Percentiles rank a stretch among this genome's conserved stretches.
Conservation (phyloP, 1,140 invertebrate genomes). For the Calephelis nemesis region DNA sequence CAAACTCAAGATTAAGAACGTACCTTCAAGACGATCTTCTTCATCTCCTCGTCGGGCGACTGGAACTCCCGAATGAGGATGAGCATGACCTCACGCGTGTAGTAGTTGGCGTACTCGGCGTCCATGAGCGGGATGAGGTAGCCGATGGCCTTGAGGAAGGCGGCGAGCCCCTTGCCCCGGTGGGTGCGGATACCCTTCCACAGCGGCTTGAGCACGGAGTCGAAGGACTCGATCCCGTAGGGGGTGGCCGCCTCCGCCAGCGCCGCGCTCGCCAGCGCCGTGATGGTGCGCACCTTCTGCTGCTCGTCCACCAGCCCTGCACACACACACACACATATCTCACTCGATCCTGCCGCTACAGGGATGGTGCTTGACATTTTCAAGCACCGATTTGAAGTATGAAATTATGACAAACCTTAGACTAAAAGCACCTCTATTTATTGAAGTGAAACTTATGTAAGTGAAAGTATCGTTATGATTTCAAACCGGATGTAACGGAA, state of each 20-base stretch:
- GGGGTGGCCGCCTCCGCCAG: conserved; percentile 98
- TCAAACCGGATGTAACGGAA: too few species aligned
- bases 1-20: not conserved
- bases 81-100: conserved; percentile 99
- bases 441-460: too few species aligned
- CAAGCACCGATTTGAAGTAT: too few species aligned
- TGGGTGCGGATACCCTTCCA: conserved; percentile 99
- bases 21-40: conserved; percentile 99
- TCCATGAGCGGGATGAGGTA: conserved; percentile 99
- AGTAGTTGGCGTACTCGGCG: conserved; percentile 99
- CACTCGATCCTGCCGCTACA: not conserved
- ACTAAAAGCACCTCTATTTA: too few species aligned
- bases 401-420: too few species aligned
- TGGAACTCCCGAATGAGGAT: conserved; percentile 99
- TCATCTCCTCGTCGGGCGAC: conserved; percentile 99
- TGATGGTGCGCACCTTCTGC: conserved; percentile 97
- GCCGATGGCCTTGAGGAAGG: conserved; percentile 99
- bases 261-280: conserved; percentile 98
- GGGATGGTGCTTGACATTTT: too few species aligned
- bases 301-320: conserved; percentile 89
- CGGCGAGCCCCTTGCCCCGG: conserved; percentile 98
- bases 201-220: conserved; percentile 98
- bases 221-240: conserved; percentile 99
- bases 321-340: conserved; percentile 5
- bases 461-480: too few species aligned